Evolutionary conservation across 1,140 invertebrate species (phyloP), one percentile per base, ranked within the genome.

Genomic region (Zaprionus camerounensis): DNA sequence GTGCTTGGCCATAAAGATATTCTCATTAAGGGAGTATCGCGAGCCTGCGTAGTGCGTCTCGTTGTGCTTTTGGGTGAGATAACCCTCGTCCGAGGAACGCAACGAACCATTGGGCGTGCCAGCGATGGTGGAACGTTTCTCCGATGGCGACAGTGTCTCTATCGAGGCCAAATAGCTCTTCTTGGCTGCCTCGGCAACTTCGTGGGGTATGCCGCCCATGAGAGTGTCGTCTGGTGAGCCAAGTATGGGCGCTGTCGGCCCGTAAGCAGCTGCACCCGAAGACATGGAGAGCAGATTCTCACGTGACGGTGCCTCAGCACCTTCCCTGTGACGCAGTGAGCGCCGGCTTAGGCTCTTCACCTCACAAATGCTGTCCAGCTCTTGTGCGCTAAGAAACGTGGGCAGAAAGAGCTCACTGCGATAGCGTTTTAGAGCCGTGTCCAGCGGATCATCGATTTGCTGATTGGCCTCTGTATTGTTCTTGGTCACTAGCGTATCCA

Each of bases 401-500:
- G 92, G 92, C 55, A 93, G 56, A 46, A 92, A 92, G 22, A 93
- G 58, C 74, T 93, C 92, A 68, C 92, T 92, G 34, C 91, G 90
- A 78, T 92, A 91, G n/a, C 91, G 85, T 66, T 93, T 93, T 2
- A 92, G 68, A 5, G 24, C 56, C 0, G 44, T 41, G 17, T 92
- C 88, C 13, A 90, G 38, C 0, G 91, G 90, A 82, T 92, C 92
- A 17, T 83, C 81, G 13, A 93, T 93, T 41, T 92, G 91, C 65
- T 93, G 92, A 81, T 93, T 93, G 12, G 92, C 92, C 59, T 93
- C 92, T 5, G 92, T 93, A 61, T 93, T 93, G 56, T 92, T 92
- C 38, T 93, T 93, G 17, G 94, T 95, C 12, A 94, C 95, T 26
- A 96, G 93, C 46, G 94, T 94, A 72, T 95, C 95, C 9, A 96